Percentiles rank a stretch among this genome's conserved stretches.
Evolutionary conservation across 2,888 invertebrate species (phyloP).

Genomic region (Pristionchus fissidentatus): DNA sequence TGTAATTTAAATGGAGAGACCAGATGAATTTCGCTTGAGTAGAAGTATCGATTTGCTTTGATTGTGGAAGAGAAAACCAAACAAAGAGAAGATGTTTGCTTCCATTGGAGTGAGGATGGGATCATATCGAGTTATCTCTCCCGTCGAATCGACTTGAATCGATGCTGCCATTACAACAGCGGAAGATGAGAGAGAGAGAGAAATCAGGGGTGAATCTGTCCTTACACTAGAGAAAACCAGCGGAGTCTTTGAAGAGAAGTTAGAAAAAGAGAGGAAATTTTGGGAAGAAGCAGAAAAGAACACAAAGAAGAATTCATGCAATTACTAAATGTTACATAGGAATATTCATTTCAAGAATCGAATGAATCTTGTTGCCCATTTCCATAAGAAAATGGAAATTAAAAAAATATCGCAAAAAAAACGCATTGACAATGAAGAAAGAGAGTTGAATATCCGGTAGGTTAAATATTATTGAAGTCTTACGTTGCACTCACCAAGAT

Average conservation of each 20-base stretch:
- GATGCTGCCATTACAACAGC: slow-evolving; percentile 24
- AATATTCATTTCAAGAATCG: too few relatives aligned
- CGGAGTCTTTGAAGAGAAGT: slow-evolving; percentile 3
- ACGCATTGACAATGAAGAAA: too few relatives aligned
- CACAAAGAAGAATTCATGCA: too few relatives aligned
- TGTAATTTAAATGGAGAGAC: background rate
- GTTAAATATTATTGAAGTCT: background rate
- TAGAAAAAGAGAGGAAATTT: background rate
- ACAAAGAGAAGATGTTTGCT: too few relatives aligned
- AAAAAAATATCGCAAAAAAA: background rate
- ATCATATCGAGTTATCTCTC: too few relatives aligned
- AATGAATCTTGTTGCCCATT: background rate
- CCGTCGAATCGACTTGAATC: background rate
- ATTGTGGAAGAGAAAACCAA: background rate
- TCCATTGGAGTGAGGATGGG: too few relatives aligned
- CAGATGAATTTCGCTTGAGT: background rate
- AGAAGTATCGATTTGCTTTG: background rate
- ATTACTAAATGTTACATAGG: too few relatives aligned
- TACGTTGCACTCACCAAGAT: background rate
- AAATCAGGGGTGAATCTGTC: background rate
- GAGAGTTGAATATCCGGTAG: background rate
- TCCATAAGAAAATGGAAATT: background rate
- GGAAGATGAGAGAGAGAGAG: background rate
- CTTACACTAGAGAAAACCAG: slow-evolving; percentile 9
- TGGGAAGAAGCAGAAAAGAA: background rate